phyloP scores from a whole-genome alignment of 1,140 invertebrate species.

The Marisa cornuarietis region DNA sequence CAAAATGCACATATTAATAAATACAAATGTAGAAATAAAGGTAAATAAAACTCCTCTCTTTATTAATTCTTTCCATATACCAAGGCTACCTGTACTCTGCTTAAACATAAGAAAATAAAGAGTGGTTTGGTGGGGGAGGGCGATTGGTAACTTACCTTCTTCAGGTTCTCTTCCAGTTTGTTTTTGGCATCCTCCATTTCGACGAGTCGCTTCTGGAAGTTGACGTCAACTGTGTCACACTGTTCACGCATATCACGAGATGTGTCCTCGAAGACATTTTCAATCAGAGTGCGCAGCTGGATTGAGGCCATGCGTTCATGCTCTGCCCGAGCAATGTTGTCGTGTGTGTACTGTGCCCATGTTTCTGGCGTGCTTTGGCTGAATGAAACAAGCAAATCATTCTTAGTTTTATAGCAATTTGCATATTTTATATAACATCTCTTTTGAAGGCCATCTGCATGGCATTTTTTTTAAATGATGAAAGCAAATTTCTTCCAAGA shows the following conservation, averaged over 20 bases:
- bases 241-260: slow-evolving; percentile 67
- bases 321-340: slow-evolving; percentile 66
- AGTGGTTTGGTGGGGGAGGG: neutral
- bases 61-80: too few species aligned
- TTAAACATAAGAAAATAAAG: too few species aligned
- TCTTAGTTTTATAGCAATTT: neutral
- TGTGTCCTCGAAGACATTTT: slow-evolving; percentile 65
- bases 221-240: slow-evolving; percentile 63
- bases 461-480: too few species aligned
- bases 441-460: too few species aligned
- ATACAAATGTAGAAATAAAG: neutral
- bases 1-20: too few species aligned
- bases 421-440: too few species aligned
- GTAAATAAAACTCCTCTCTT: neutral
- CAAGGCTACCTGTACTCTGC: too few species aligned
- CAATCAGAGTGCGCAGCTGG: slow-evolving; percentile 64
- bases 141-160: slow-evolving; percentile 53
- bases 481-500: too few species aligned
- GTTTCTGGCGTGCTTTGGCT: slow-evolving; percentile 68
- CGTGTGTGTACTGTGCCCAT: slow-evolving; percentile 67
- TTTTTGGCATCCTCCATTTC: slow-evolving; percentile 65
- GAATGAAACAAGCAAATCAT: slow-evolving; percentile 17
- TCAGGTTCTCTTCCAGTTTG: slow-evolving; percentile 66
- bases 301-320: slow-evolving; percentile 67
- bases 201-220: slow-evolving; percentile 61